These are phyloP conservation scores for Lasioglossum malachurum DNA, from an alignment of 2,888 invertebrate species.

Conservation along the genomic window DNA sequence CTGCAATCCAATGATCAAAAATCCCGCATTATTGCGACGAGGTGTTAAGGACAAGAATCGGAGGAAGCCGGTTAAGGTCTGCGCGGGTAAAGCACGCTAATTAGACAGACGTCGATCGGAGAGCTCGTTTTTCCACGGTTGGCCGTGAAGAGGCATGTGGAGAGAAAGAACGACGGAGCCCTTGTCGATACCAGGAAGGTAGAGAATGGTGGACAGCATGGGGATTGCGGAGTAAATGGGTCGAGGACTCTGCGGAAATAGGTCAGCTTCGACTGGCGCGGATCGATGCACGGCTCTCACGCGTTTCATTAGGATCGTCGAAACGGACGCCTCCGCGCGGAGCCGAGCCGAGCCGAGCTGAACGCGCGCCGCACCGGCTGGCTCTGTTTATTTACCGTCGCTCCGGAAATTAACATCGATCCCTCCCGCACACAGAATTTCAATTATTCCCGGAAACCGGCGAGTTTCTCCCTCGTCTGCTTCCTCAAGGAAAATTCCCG, in stretches of 20 bases:
- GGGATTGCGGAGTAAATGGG: conserved; percentile 68
- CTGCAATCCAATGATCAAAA: not conserved
- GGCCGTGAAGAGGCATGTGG: not conserved
- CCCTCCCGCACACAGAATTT: not conserved
- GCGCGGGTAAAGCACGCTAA: not conserved
- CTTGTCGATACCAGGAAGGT: not conserved
- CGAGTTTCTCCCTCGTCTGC: not conserved
- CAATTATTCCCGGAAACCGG: not conserved
- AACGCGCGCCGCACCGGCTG: not conserved
- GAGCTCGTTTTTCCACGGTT: not conserved
- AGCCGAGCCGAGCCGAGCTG: not conserved
- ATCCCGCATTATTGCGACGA: not conserved
- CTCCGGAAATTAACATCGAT: conserved; percentile 4
- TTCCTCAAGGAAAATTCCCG: not conserved
- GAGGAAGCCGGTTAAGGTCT: not conserved
- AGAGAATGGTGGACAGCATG: conserved; percentile 21
- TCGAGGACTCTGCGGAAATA: conserved; percentile 73
- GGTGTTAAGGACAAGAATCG: not conserved
- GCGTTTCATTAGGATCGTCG: conserved; percentile 45
- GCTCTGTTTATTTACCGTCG: conserved; percentile 24
- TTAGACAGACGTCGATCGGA: not conserved
- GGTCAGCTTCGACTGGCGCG: conserved; percentile 55
- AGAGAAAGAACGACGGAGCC: not conserved
- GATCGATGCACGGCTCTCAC: conserved; percentile 49
- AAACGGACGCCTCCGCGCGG: conserved; percentile 24